Conservation (phyloP, 2,888 invertebrate genomes). For the Sesia bembeciformis region DNA sequence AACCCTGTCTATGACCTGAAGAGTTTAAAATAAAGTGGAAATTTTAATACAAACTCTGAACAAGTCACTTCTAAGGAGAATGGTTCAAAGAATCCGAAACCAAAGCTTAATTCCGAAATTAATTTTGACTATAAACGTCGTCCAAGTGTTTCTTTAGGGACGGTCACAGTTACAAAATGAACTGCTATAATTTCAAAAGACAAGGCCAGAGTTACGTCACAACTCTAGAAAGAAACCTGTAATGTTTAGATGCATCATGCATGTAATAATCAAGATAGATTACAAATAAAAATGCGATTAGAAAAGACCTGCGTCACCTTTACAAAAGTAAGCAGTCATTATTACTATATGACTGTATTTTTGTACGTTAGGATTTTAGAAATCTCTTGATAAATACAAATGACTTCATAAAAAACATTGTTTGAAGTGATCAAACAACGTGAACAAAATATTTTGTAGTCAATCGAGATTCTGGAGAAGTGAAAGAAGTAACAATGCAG, state of each 20-base stretch:
- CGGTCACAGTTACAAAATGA: slow-evolving; percentile 15
- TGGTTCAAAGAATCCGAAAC: background rate
- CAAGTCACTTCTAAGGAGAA: slow-evolving; percentile 56
- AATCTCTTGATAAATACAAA: background rate
- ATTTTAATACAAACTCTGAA: slow-evolving; percentile 60
- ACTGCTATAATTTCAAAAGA: slow-evolving; percentile 31
- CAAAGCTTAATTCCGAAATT: too few relatives aligned
- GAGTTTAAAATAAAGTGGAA: slow-evolving; percentile 58
- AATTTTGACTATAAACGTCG: background rate
- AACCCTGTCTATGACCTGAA: slow-evolving; percentile 76
- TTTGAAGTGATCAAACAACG: too few relatives aligned
- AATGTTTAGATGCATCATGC: too few relatives aligned
- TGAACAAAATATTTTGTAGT: too few relatives aligned
- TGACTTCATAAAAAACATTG: background rate
- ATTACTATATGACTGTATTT: too few relatives aligned
- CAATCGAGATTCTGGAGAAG: too few relatives aligned
- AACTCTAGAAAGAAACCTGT: slow-evolving; percentile 46
- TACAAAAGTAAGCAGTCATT: too few relatives aligned
- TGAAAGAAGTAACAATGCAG: too few relatives aligned
- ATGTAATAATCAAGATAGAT: too few relatives aligned
- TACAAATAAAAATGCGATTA: too few relatives aligned
- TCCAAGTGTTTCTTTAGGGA: background rate
- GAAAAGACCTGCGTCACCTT: too few relatives aligned
- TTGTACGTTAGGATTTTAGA: too few relatives aligned
- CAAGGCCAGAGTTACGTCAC: slow-evolving; percentile 54